phyloP scores from a whole-genome alignment of 2,888 invertebrate genomes.

The Colostygia pectinataria region DNA sequence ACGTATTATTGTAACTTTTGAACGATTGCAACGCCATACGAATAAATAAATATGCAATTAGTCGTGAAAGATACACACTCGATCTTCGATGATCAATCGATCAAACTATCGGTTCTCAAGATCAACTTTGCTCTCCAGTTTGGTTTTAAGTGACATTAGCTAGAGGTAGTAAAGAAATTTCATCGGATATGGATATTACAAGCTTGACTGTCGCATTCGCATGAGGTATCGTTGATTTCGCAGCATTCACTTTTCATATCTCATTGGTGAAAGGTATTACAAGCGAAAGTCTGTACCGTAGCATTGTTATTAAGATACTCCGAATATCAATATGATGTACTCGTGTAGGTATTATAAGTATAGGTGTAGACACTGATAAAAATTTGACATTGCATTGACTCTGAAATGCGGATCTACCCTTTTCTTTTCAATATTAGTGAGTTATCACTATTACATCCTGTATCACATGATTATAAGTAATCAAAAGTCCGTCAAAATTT shows the following conservation, averaged over 20 bases:
- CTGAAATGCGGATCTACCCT: not conserved
- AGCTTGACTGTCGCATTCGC: slow-evolving; percentile 5
- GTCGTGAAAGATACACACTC: slow-evolving; percentile 32
- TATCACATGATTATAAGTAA: too few relatives aligned
- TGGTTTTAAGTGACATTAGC: not conserved
- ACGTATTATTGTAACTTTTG: too few relatives aligned
- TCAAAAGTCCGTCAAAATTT: too few relatives aligned
- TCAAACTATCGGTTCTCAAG: not conserved
- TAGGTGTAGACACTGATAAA: not conserved
- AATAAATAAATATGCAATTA: slow-evolving; percentile 37
- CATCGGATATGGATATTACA: slow-evolving; percentile 4
- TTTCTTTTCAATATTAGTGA: too few relatives aligned
- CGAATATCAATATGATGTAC: slow-evolving; percentile 14
- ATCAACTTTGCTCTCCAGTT: slow-evolving; percentile 10
- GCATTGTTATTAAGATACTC: slow-evolving; percentile 31
- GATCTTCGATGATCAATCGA: slow-evolving; percentile 24
- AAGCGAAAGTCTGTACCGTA: slow-evolving; percentile 48
- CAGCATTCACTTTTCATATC: slow-evolving; percentile 55
- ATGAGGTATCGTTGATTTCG: slow-evolving; percentile 24
- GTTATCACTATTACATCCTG: too few relatives aligned
- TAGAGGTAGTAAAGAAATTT: slow-evolving; percentile 8
- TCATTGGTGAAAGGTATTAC: slow-evolving; percentile 62
- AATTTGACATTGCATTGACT: not conserved
- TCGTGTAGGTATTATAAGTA: too few relatives aligned
- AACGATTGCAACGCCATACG: too few relatives aligned